Evolutionary conservation across 1,140 invertebrate genomes (phyloP).

Genomic region (Hypothenemus hampei): DNA sequence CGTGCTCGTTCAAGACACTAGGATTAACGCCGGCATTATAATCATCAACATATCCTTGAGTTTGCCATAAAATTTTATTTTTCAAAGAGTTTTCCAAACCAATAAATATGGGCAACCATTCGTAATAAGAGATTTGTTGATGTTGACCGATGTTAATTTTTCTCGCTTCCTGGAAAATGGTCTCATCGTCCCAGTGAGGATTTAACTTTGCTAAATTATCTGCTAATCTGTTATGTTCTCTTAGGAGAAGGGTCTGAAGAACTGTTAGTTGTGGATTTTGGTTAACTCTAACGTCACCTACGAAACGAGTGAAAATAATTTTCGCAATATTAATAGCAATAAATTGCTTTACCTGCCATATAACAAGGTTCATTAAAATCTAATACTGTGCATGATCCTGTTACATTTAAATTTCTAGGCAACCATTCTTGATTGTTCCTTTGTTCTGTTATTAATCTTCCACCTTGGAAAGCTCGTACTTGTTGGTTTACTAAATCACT

Average conservation of each 20-base stretch:
- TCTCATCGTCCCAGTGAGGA: slow-evolving; percentile 84
- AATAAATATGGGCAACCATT: slow-evolving; percentile 78
- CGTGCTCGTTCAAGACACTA: slow-evolving; percentile 76
- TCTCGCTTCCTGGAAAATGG: slow-evolving; percentile 79
- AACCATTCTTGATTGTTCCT: slow-evolving; percentile 63
- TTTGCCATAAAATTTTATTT: slow-evolving; percentile 64
- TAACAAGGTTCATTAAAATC: slow-evolving; percentile 63
- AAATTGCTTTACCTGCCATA: slow-evolving; percentile 52
- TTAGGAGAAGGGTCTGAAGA: slow-evolving; percentile 75
- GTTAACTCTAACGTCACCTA: slow-evolving; percentile 81
- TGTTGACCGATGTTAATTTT: slow-evolving; percentile 71
- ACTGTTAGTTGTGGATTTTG: slow-evolving; percentile 78
- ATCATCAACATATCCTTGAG: slow-evolving; percentile 67
- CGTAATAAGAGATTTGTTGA: slow-evolving; percentile 83
- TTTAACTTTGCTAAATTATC: slow-evolving; percentile 66
- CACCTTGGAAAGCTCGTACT: slow-evolving; percentile 60
- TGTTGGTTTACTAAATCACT: slow-evolving; percentile 56
- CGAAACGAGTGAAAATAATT: slow-evolving; percentile 8
- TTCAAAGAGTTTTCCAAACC: slow-evolving; percentile 62
- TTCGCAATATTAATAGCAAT: background rate
- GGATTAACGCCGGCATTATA: slow-evolving; percentile 79
- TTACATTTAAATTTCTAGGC: slow-evolving; percentile 62
- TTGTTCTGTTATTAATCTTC: slow-evolving; percentile 58
- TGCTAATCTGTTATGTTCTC: slow-evolving; percentile 90
- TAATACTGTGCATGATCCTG: slow-evolving; percentile 54